Evolutionary conservation across 2,113 vertebrate species (phyloP).

Genomic region (Dissostichus mawsoni): DNA sequence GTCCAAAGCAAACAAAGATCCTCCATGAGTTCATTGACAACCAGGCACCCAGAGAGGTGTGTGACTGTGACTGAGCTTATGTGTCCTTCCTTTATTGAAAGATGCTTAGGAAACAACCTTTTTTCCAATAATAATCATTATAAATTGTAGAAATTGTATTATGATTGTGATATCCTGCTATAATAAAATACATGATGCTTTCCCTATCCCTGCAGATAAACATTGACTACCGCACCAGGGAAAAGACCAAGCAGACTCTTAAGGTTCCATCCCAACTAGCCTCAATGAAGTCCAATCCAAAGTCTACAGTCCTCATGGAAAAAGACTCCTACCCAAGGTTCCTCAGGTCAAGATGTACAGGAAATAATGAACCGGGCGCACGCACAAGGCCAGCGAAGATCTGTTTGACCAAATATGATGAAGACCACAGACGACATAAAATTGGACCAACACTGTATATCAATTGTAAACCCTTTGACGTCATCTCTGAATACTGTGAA

Average conservation of each 20-base stretch:
- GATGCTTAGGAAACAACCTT: background rate
- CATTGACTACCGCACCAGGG: slow-evolving; percentile 94
- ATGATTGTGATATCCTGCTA: background rate
- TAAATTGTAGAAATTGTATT: background rate
- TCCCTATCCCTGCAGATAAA: slow-evolving; percentile 87
- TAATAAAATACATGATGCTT: slow-evolving; percentile 19
- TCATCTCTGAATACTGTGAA: slow-evolving; percentile 75
- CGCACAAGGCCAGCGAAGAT: slow-evolving; percentile 87
- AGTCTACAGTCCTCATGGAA: slow-evolving; percentile 97
- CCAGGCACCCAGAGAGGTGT: slow-evolving; percentile 93
- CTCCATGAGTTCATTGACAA: slow-evolving; percentile 93
- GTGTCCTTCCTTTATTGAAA: background rate
- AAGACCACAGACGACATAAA: slow-evolving; percentile 19
- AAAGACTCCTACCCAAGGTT: slow-evolving; percentile 98
- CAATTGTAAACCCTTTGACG: slow-evolving; percentile 38
- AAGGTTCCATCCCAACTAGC: slow-evolving; percentile 90
- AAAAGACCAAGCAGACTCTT: slow-evolving; percentile 92
- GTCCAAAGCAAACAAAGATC: slow-evolving; percentile 91
- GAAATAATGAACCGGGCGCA: slow-evolving; percentile 92
- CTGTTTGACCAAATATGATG: slow-evolving; percentile 82
- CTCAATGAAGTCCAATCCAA: slow-evolving; percentile 94
- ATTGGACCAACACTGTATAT: slow-evolving; percentile 54
- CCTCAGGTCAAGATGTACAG: slow-evolving; percentile 96
- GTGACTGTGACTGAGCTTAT: background rate
- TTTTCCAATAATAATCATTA: background rate